Base-by-base conservation (phyloP, 2,797 vertebrate genomes). In the Tapirus indicus region DNA sequence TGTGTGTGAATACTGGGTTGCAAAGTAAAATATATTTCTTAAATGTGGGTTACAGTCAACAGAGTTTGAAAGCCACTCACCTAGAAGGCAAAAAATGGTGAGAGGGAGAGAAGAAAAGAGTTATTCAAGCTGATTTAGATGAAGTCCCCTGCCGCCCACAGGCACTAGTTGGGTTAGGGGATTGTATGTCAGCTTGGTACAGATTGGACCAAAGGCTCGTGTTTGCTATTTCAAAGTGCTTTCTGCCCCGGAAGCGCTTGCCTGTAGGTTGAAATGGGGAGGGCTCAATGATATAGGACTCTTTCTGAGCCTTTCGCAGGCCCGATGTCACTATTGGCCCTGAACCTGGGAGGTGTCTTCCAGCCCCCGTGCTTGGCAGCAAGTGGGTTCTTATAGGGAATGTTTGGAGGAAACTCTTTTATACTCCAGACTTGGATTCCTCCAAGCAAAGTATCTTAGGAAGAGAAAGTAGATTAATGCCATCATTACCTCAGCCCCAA, bases 21-120 rank as follows among this genome's bases (percentile, higher is more conserved):
- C 69, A 84, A 87, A 58, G 20, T 95, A 60, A 77, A 84, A 90
- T 75, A 2, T 49, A 78, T 58, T 79, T 90, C 25, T 91, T 91
- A 82, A 58, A 52, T 87, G 18, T 94, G 47, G 35, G 17, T 66
- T 79, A 54, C 1, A 92, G 69, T 64, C 56, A 27, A 35, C 32
- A 58, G 44, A 83, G n/a, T 96, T 75, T 56, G 66, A 91, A 95
- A 83, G 35, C 20, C n/a, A 38, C 16, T 88, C 62, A 32, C 5
- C 23, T 75, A 13, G 13, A 23, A 47, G 64, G 25, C 32, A 69
- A 35, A 74, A 38, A n/a, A 90, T 27, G 8, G 25, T 78, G 58
- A 79, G 71, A 68, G 7, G 14, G 41, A 79, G 52, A 62, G 47
- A 88, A 82, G 68, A 38, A 14, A 68, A 78, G 62, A 62, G 8